Conservation (phyloP, 2,888 invertebrate species). For the Polydrusus tereticollis region DNA sequence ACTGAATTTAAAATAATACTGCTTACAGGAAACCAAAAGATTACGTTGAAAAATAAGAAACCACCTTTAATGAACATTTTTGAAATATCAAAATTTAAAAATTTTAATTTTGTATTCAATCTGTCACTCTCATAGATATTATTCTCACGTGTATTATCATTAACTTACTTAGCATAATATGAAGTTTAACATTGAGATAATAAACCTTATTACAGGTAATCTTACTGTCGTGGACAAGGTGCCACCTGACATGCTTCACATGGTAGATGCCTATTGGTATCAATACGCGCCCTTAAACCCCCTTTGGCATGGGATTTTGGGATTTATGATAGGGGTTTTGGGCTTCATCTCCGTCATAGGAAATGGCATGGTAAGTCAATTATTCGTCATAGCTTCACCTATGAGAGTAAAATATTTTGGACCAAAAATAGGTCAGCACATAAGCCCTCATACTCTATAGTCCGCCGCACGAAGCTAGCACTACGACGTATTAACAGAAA, state of each 20-base stretch:
- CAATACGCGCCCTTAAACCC: conserved; percentile 92
- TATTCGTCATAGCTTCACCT: background rate
- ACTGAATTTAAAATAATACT: too few species aligned
- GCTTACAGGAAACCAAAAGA: too few species aligned
- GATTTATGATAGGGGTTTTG: conserved; percentile 82
- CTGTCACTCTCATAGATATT: too few species aligned
- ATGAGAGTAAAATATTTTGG: background rate
- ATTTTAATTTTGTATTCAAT: too few species aligned
- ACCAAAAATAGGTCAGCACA: background rate
- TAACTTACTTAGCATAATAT: too few species aligned
- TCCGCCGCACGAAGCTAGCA: too few species aligned
- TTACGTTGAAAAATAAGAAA: too few species aligned
- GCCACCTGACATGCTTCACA: conserved; percentile 79
- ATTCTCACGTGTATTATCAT: too few species aligned
- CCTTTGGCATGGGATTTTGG: conserved; percentile 81
- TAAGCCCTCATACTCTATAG: too few species aligned
- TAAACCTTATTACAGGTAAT: conserved; percentile 68
- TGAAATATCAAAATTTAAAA: too few species aligned
- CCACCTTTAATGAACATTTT: too few species aligned
- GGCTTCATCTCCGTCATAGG: conserved; percentile 79
- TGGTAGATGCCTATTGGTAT: conserved; percentile 87
- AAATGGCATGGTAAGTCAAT: conserved; percentile 73
- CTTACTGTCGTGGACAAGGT: conserved; percentile 88
- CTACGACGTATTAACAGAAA: too few species aligned
- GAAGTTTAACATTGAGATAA: background rate